These are phyloP conservation scores for Mimas tiliae DNA, from an alignment of 2,888 invertebrate genomes.

Conservation along the genomic window DNA sequence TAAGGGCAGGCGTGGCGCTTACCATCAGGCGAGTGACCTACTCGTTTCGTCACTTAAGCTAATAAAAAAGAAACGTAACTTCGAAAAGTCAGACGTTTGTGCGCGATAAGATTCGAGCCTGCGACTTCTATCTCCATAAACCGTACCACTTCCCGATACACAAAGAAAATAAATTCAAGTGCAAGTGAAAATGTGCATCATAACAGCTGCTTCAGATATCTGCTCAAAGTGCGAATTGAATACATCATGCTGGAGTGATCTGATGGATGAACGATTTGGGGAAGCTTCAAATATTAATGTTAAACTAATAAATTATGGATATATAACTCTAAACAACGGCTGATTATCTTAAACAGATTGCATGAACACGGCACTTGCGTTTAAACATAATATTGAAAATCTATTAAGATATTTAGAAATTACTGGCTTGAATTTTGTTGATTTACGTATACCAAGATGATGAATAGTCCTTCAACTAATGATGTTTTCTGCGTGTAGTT, in stretches of 20 bases:
- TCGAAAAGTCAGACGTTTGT: too few relatives aligned
- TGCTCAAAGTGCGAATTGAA: constrained; percentile 14
- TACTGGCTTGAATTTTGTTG: background rate
- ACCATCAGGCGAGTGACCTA: too few relatives aligned
- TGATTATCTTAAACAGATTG: background rate
- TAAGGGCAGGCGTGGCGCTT: too few relatives aligned
- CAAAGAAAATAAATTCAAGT: background rate
- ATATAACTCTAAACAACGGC: background rate
- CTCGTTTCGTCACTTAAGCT: too few relatives aligned
- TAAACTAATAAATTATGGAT: background rate
- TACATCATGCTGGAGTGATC: background rate
- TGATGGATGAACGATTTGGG: constrained; percentile 1
- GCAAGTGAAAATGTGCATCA: background rate
- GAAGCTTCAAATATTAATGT: background rate
- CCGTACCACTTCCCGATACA: too few relatives aligned
- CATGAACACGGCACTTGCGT: background rate
- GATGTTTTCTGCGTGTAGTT: constrained; percentile 15
- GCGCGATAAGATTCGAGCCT: too few relatives aligned
- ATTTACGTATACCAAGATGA: background rate
- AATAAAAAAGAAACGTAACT: too few relatives aligned
- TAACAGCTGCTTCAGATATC: constrained; percentile 10
- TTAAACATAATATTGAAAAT: background rate
- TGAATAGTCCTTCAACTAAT: constrained; percentile 1
- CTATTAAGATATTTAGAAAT: too few relatives aligned
- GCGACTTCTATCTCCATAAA: too few relatives aligned